Base-by-base conservation (phyloP, 2,888 invertebrate genomes). In the Harpagoxenus sublaevis region DNA sequence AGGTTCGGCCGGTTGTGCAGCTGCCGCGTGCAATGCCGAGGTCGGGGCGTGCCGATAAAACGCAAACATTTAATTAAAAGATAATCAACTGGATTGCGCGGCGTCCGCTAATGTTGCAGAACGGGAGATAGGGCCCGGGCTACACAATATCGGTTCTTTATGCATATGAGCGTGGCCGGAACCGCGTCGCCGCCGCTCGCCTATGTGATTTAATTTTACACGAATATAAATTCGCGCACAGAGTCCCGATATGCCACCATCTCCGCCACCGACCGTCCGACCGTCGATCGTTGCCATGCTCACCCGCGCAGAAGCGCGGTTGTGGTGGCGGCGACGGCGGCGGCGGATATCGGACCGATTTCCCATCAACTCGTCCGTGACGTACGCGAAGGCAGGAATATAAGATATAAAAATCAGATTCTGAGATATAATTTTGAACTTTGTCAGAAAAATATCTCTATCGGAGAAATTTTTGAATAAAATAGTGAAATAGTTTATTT, bases 61-160 rank as follows among this genome's bases (percentile, higher is more conserved):
- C 93, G 91, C 93, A 92, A 94, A 94, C 93, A 92, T 94, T 94
- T 94, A 94, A 94, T 94, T 94, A 94, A 94, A 94, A 94, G 94
- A 94, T 94, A 94, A 94, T 94, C 94, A 92, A 92, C 88, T 92
- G 92, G 92, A 94, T 94, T 92, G 92, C 86, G 88, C 89, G 88
- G 70, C 74, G 79, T 83, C 87, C 92, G 92, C 92, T 93, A 93
- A 93, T 93, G 92, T 93, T 90, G 92, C 91, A 92, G 90, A 89
- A 92, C 91, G 90, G 87, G 85, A 92, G 91, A 91, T 91, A 90
- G 89, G 89, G 86, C 84, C 90, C 88, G 88, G 86, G 83, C 89
- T 84, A 90, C 55, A 93, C 94, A 93, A 93, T 79, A 79, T 94
- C 91, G 93, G 89, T 92, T 92, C 92, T 93, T 94, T 93, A 93